Evolutionary conservation across 2,888 invertebrate genomes (phyloP), one percentile per base, ranked within the genome.

Genomic region (Antitype chi): DNA sequence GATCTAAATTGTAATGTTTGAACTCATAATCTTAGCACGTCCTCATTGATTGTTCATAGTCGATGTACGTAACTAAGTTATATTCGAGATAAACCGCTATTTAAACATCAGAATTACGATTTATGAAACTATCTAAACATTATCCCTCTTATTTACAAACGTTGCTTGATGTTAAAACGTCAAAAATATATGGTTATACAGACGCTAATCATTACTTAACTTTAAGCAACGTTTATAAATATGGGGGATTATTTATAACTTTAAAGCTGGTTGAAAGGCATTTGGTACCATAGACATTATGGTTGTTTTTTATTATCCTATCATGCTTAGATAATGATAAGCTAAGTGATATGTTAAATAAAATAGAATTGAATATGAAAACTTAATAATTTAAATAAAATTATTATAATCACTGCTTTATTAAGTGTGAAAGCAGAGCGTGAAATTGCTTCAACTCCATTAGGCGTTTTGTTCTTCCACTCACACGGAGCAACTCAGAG

Each of bases 401-500:
- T 68, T 55, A 68, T 57, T 64, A 53, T 59, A n/a, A 25, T 47
- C 32, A 69, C 71, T 86, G 68, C 64, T 72, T 69, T 70, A 17
- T 47, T 57, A 62, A 71, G 47, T 47, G 25, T 62, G 67, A 68
- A 57, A 38, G 53, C 47, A 85, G 69, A 55, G n/a, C 43, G 43
- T 63, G 55, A 63, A 63, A 60, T 72, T 83, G 71, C 15, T 69
- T 64, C 47, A 62, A 62, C 74, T 72, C 59, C 62, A 67, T 60
- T 52, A 25, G 13, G 28, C 17, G 11, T 25, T 17, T 32, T n/a
- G 20, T 70, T 57, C 49, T 25, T 60, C 62, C 55, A 67, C 81
- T 92, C 91, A 97, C 85, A 97, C 93, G 74, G 98, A 98, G 92
- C 98, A 98, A 89, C 97, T 98, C 64, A 99, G 97, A 53, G 99